Base-by-base conservation (phyloP, 1,140 invertebrate genomes). In the Acromyrmex echinatior region DNA sequence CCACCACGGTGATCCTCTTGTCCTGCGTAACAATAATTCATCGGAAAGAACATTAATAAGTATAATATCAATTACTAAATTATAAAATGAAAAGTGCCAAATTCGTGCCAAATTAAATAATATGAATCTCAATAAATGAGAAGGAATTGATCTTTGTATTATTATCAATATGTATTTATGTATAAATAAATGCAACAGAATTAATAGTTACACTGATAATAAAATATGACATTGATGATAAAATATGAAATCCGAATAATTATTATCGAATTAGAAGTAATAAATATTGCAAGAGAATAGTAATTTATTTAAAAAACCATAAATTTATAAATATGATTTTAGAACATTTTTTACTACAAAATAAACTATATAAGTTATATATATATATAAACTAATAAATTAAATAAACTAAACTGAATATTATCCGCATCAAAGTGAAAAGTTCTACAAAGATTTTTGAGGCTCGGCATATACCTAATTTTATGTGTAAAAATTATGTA, bases 1-100 rank as follows among this genome's bases (percentile, higher is more conserved):
- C 98, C 56, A 98, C 97, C 66, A 99, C 98, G 9, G 97, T 98
- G 93, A 99, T 99, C 93, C 99, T 96, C 95, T 99, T 99, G 92
- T 98, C 98, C 98, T 99, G 94, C 7, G 63, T 68, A 78, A 73
- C 68, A 63, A 63, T 45, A 31, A 60, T 58, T 70, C 16, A 10
- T 79, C 10, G 6, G 0, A 18, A 14, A 79, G 0, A 18, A 66
- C 16, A 35, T 66, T 5, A 16, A 51, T 79, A 12, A 49, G 21
- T 16, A 25, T 51, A 51, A 51, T 16, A 16, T 51, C 49, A 51
- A 51, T 51, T 5, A 16, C 3, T 51, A 51, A 51, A 51, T 35
- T 28, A 14, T 49, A 65, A 49, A 78, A 28, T 28, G 3, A 28
- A 45, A 63, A 21, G 18, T 14, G 10, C 0, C 3, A 45, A 76